Percentiles rank a stretch among this genome's conserved stretches.
Evolutionary conservation across 2,113 vertebrate genomes (phyloP).

Genomic region (Chitala chitala): DNA sequence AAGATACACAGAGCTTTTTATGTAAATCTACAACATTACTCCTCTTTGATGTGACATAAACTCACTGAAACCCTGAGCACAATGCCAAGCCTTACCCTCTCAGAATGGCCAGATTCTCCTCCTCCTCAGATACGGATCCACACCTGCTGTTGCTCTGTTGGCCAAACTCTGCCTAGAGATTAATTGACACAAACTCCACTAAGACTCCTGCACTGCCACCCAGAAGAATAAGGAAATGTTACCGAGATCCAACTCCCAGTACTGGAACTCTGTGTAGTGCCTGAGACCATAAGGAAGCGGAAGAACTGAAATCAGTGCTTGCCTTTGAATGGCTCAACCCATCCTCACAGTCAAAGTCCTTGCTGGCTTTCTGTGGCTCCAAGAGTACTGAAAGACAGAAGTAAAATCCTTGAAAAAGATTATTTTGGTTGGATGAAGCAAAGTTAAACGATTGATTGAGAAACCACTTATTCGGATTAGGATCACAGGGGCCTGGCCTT

Average conservation of each 20-base stretch:
- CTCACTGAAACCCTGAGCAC: neutral
- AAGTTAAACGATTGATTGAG: too few species aligned
- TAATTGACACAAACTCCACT: neutral
- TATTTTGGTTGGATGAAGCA: too few species aligned
- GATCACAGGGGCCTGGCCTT: too few species aligned
- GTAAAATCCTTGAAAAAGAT: neutral
- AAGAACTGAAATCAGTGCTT: slow-evolving; percentile 33
- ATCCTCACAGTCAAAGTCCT: slow-evolving; percentile 52
- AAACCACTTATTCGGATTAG: too few species aligned
- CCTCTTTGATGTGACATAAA: neutral
- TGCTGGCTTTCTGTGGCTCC: slow-evolving; percentile 36
- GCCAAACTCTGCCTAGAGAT: slow-evolving; percentile 61
- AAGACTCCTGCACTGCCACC: neutral
- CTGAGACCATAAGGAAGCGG: neutral
- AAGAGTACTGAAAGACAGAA: slow-evolving; percentile 40
- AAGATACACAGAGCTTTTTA: too few species aligned
- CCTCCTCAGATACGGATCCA: slow-evolving; percentile 78
- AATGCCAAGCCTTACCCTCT: slow-evolving; percentile 67
- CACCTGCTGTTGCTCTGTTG: slow-evolving; percentile 62
- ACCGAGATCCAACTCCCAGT: too few species aligned
- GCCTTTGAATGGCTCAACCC: slow-evolving; percentile 68
- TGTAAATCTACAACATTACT: too few species aligned
- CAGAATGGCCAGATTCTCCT: slow-evolving; percentile 88
- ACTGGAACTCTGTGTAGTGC: too few species aligned
- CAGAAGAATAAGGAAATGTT: too few species aligned